Evolutionary conservation across 2,888 invertebrate genomes (phyloP), one percentile per base, ranked within the genome.

Genomic region (Linnaemya tessellans): DNA sequence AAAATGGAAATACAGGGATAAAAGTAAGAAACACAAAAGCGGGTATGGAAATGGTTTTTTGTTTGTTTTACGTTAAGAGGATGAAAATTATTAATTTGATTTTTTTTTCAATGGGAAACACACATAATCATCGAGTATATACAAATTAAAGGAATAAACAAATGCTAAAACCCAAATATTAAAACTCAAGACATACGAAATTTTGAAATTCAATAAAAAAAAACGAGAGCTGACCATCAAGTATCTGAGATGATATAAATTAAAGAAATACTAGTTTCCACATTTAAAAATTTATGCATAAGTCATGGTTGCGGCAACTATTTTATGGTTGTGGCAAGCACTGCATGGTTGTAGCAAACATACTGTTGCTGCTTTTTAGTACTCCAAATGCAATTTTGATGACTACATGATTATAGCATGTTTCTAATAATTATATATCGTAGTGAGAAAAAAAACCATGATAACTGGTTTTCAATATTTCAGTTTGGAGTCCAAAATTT

Each of bases 1-100:
- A 54, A 80, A 78, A 67, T 30, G 83, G 30, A 83, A 25, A 71
- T 41, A 62, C 71, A 81, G 64, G 74, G 41, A 49, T 25, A 73
- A 73, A 84, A 58, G 58, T 64, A 67, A 74, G 56, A 70, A 77
- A 77, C 54, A 41, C 22, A 83, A 83, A 83, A 65, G 38, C 43
- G 78, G 71, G 60, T 67, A 30, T 54, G 64, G 56, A 70, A 54
- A 80, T 70, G 68, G 41, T 30, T 38, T 64, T 38, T 67, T 58
- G 18, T 62, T 60, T 35, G 15, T n/a, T 18, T 58, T n/a, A 65
- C 49, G 65, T 65, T 22, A 41, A 71, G 4, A 70, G 38, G 60
- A 35, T 56, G 38, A 10, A 46, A 43, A 56, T 75, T 64, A 10
- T 73, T 49, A 11, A 5, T 18, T 13, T 54, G 11, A 25, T 70